Evolutionary conservation across 53 echinoderm and acorn worm species (phyloP), one percentile per base, ranked within the genome.

Genomic region (Arbacia lixula): DNA sequence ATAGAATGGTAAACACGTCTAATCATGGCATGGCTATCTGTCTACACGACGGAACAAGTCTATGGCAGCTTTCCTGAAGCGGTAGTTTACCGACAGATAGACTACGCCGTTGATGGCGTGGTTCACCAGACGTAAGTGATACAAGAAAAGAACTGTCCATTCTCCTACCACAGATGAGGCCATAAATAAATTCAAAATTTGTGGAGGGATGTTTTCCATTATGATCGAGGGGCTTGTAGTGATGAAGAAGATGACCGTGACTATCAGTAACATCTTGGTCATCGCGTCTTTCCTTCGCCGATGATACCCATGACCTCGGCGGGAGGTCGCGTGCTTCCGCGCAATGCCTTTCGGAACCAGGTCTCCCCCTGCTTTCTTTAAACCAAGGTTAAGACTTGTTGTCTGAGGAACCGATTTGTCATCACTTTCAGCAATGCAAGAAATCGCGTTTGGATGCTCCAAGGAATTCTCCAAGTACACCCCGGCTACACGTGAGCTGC

Each of bases 161-260:
- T 53, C 17, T 42, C 69, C 43, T 21, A 20, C 12, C n/a, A n/a
- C n/a, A 5, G 21, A 4, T 41, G 69, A 14, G 16, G 25, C 28
- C 43, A 14, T 40, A 6, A 69, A 14, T 4, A 16, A 25, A 28
- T 16, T 12, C 42, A 69, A 12, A 27, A 26, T 1, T 5, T 16
- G 40, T 1, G 6, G 25, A 42, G 74, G 32, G 21, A 74, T 0
- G 35, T 74, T 74, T 35, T 74, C 74, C 0, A 74, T 11, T 21
- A 74, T 28, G 25, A 21, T 1, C 5, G 46, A 30, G 12, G 74
- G 74, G 32, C 26, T 2, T 3, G 53, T 4, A 20, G 52, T 52
- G 6, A 74, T 53, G 35, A 74, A 74, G 53, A 74, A 74, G 74
- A 74, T 74, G 36, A 74, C 52, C 32, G 74, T 74, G 21, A 43